Evolutionary conservation across 2,113 vertebrate genomes (phyloP), one percentile per base, ranked within the genome.

Genomic region (Menidia beryllina): DNA sequence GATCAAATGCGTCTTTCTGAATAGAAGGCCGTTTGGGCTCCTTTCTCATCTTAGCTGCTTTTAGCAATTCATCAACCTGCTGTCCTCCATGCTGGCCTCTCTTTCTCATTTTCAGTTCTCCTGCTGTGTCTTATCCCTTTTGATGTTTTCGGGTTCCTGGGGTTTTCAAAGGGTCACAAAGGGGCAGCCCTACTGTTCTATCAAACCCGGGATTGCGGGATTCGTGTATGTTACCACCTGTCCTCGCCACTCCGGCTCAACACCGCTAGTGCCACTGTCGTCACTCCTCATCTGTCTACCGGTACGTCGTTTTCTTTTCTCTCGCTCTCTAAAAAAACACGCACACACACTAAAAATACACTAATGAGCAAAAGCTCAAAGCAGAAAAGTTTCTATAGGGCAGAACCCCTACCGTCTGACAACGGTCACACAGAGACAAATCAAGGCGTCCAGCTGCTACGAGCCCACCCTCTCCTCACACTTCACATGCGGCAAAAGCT

Each of bases 161-260:
- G 79, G 86, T 39, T 87, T 87, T 84, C 85, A 88, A 90, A 90
- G 79, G 90, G 88, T 90, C 87, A 82, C 57, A 52, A 70, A 85
- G 87, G n/a, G 86, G 79, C 77, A 79, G 64, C 17, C 39, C 80
- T 70, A 85, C 89, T 85, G 89, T 86, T 77, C 81, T 57, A 71
- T 74, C 47, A 58, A 73, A 73, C 77, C 49, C 66, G 47, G 58
- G 63, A 70, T n/a, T 39, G 53, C 7, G 69, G 79, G 88, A 83
- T 75, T 72, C 82, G 78, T 41, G 17, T 30, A 64, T 48, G 61
- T 26, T 19, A 75, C 85, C 89, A 92, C 86, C 91, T 92, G 90
- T 91, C 75, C 68, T 36, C 43, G 14, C 61, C 39, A 72, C 85
- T 68, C 89, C 77, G 66, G 54, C 87, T 91, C 82, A 90, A 92